A percentile compares a stretch with the other conserved stretches of the same genome.
Conservation (phyloP, 2,888 invertebrate genomes). For the Drosophila nigritarsus region DNA sequence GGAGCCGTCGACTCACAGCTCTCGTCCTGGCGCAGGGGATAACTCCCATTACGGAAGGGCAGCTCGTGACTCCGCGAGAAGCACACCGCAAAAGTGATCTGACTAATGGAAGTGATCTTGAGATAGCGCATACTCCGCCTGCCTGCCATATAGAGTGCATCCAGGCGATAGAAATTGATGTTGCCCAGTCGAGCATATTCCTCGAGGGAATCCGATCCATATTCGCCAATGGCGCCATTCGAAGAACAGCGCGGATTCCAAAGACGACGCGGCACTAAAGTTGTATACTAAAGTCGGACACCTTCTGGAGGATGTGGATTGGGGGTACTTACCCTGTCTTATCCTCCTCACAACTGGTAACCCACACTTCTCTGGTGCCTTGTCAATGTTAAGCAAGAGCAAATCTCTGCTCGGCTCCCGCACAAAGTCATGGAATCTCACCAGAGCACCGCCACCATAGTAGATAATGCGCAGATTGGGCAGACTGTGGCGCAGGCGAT, state of each 20-base stretch:
- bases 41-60: conserved; percentile 85
- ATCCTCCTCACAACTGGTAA: conserved; percentile 87
- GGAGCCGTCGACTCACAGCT: conserved; percentile 88
- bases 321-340: conserved; percentile 86
- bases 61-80: conserved; percentile 87
- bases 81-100: conserved; percentile 87
- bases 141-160: conserved; percentile 89
- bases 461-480: conserved; percentile 90
- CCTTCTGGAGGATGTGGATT: neutral
- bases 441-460: conserved; percentile 87
- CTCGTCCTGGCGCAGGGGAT: conserved; percentile 78
- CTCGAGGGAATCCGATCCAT: conserved; percentile 85
- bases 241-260: conserved; percentile 88
- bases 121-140: conserved; percentile 86
- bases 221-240: conserved; percentile 84
- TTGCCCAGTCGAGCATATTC: conserved; percentile 88
- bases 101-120: conserved; percentile 86
- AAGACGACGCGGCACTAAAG: conserved; percentile 87
- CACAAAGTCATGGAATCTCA: conserved; percentile 88
- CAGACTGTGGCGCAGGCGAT: conserved; percentile 87
- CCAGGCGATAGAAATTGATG: conserved; percentile 89
- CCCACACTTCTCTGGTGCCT: conserved; percentile 71
- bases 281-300: neutral
- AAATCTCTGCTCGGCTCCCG: conserved; percentile 87
- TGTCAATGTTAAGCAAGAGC: conserved; percentile 80